Conservation (phyloP, 2,113 vertebrate genomes). For the Naja naja region DNA sequence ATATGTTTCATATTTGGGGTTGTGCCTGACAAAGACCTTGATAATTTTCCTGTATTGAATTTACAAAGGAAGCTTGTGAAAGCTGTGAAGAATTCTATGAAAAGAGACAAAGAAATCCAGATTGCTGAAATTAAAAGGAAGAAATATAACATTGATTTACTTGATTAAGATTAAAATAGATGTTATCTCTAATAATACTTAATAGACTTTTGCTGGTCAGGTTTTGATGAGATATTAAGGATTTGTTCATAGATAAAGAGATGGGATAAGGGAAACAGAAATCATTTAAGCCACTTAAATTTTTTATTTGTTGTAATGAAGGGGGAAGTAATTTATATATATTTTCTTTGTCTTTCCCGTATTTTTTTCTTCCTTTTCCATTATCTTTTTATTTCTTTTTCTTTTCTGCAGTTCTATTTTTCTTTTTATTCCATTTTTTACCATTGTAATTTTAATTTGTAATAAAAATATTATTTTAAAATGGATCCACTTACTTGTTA, state of each 20-base stretch:
- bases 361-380: neutral
- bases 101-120: neutral
- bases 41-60: neutral
- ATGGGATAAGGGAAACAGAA: neutral
- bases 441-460: neutral
- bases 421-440: neutral
- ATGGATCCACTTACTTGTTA: slow-evolving; percentile 87
- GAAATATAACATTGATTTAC: neutral
- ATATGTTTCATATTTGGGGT: neutral
- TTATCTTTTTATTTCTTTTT: neutral
- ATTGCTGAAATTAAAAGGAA: neutral
- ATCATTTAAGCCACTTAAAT: neutral
- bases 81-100: neutral
- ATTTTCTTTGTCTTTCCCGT: neutral
- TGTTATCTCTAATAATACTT: neutral
- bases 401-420: neutral
- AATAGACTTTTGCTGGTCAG: neutral
- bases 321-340: neutral
- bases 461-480: neutral
- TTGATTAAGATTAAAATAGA: neutral
- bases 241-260: neutral
- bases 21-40: neutral
- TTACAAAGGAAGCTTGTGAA: neutral
- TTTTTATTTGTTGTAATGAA: neutral
- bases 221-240: neutral